Base-by-base conservation (phyloP, 2,888 invertebrate species). In the Aleiodes testaceus region DNA sequence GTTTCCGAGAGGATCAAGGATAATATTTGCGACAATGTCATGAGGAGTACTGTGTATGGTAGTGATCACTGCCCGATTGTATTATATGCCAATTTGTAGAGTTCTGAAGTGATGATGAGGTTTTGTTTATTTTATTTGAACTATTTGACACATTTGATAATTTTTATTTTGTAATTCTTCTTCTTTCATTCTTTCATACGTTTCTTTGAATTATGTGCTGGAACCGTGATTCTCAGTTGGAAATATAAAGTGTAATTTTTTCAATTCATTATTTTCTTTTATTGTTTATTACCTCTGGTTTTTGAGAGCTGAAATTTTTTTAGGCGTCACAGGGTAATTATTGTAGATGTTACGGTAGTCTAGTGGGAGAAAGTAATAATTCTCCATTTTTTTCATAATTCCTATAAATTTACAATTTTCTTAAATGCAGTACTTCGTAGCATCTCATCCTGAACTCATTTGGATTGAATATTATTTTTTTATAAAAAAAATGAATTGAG, bases 31-130 rank as follows among this genome's bases (percentile, higher is more conserved):
- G 98, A 98, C 87, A 94, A 91, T 83, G 89, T 93, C 20, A 97
- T 98, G 78, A 91, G 96, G 61, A 91, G 90, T 69, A 89, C 93
- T 76, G 94, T 98, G 3, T 92, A 91, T 84, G 99, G 99, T 47
- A 98, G 97, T 84, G 99, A 99, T 87, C 99, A 99, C 88, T 99
- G 98, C 85, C 99, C 99, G 0, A 91, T 98, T 77, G 91, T 94
- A 47, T 89, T 97, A 55, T 94, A 93, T 83, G 83, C 95, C 65
- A 91, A 93, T 81, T 77, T 90, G 72, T 90, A 85, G 44, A 36
- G 0, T 9, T 18, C 11, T 53, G 9, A 44, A 11, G 45, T 18
- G 7, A n/a, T 14, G 45, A 47, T 14, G 47, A 16, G 18, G 7
- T n/a, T 59, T 42, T 59, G 30, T 42, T 59, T 18, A 16, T 59